Evolutionary conservation across 2,113 vertebrate species (phyloP), one percentile per base, ranked within the genome.

Genomic region (Nibea coibor): DNA sequence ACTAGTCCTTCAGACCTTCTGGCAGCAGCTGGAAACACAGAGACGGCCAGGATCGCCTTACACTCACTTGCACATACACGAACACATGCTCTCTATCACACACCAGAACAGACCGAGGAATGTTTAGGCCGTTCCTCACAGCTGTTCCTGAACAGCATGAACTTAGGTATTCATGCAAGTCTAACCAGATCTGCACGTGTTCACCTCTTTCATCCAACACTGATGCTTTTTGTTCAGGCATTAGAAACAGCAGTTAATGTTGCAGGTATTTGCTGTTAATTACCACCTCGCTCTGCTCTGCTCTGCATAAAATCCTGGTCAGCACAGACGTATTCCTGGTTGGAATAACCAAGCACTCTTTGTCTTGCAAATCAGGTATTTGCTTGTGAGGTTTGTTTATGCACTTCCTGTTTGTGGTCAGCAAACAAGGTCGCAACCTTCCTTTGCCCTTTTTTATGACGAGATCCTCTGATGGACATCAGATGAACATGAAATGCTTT

Each of bases 341-440:
- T 15, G 28, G 26, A 11, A 15, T 54, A 31, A 14, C 47, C 47
- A 3, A 22, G 2, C 43, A 48, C 24, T 10, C 42, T 86, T 88
- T 87, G 75, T 28, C 53, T 88, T 78, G 22, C 75, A 91, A 90
- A 87, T 85, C 8, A 75, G 58, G 24, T 9, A 75, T 80, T 88
- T 88, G 78, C 15, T 66, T 80, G 68, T 58, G 77, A 73, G 53
- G 62, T 19, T 51, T 35, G 48, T 73, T 80, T 62, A 50, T 35
- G 45, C 16, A 22, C 80, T 76, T 86, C 65, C 62, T 64, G 0
- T 61, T 56, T 85, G 68, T 61, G 77, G 73, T 87, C 51, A 43
- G 22, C 16, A n/a, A 22, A n/a, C 31, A 35, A 51, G 51, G 43
- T 54, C 71, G 43, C 31, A 11, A 47, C 78, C 48, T 70, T 56